Base-by-base conservation (phyloP, 2,888 invertebrate genomes). In the Lordiphosa andalusiaca region DNA sequence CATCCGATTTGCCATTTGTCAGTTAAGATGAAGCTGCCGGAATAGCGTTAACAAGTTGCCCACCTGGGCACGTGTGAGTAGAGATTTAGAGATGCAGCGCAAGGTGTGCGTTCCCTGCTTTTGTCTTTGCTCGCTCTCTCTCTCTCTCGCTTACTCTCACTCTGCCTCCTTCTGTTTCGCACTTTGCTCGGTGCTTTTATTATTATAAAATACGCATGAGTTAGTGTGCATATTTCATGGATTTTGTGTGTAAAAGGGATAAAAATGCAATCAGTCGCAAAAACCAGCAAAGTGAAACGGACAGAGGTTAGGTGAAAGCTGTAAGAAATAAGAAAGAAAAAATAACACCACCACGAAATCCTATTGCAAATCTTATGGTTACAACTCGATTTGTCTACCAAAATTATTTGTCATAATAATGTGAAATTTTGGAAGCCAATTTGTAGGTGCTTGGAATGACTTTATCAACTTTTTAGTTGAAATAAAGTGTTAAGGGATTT, bases 151-250 rank as follows among this genome's bases (percentile, higher is more conserved):
- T 16, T 16, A 16, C 16, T 1, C 16, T 16, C 16, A n/a, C 16
- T 2, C 16, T 16, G 1, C 16, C 16, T 16, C 16, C 16, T 1
- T 33, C 51, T 33, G 42, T 55, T 47, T 71, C 57, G 59, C 63
- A 67, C 69, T 62, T 69, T 62, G 47, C 61, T 55, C 66, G 64
- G 73, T 67, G 73, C 73, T 78, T 78, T 78, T 78, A 78, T 78
- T 78, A 78, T 75, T 80, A 82, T 78, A 80, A 82, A 80, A 80
- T 80, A 80, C 82, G 80, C 80, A 80, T 80, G 82, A 80, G 80
- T 80, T 82, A 80, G 80, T 80, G 80, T 80, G 80, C 80, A 80
- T 80, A 80, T 78, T 80, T 78, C 78, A 80, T 73, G 82, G 78
- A 75, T 82, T 80, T 80, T 73, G 82, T 80, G 75, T 81, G 73